Conservation (phyloP, 2,797 vertebrate species). For the Potorous gilbertii region DNA sequence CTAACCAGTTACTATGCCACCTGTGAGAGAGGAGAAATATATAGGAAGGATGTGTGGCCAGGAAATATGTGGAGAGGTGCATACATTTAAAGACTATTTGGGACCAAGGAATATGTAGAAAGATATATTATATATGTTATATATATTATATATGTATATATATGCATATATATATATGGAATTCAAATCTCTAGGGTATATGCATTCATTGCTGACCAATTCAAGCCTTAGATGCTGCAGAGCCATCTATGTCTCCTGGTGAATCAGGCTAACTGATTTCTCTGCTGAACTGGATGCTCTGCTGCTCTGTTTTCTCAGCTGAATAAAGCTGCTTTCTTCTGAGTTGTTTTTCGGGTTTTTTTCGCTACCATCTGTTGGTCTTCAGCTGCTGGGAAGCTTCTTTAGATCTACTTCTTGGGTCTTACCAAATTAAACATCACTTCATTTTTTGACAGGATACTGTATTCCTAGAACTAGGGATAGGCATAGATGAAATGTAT, state of each 20-base stretch:
- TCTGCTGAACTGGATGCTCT: background rate
- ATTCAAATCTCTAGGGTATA: background rate
- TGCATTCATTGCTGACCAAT: background rate
- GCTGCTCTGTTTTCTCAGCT: background rate
- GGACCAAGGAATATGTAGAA: background rate
- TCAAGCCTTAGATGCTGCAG: background rate
- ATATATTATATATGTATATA: too few species aligned
- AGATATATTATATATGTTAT: background rate
- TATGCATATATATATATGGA: background rate
- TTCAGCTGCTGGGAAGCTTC: background rate
- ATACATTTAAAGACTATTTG: background rate
- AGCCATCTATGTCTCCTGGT: background rate
- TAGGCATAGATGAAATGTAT: background rate
- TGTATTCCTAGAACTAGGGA: background rate
- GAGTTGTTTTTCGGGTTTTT: too few species aligned
- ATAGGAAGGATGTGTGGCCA: background rate
- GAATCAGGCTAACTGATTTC: background rate
- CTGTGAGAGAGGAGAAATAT: background rate
- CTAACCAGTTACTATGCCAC: background rate
- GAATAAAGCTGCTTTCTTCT: background rate
- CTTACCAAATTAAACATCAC: background rate
- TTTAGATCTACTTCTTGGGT: background rate
- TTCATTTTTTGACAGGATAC: background rate
- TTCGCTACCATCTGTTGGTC: background rate
- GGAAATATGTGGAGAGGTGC: background rate